Conservation (phyloP, 2,113 vertebrate species). For the Alligator sinensis region DNA sequence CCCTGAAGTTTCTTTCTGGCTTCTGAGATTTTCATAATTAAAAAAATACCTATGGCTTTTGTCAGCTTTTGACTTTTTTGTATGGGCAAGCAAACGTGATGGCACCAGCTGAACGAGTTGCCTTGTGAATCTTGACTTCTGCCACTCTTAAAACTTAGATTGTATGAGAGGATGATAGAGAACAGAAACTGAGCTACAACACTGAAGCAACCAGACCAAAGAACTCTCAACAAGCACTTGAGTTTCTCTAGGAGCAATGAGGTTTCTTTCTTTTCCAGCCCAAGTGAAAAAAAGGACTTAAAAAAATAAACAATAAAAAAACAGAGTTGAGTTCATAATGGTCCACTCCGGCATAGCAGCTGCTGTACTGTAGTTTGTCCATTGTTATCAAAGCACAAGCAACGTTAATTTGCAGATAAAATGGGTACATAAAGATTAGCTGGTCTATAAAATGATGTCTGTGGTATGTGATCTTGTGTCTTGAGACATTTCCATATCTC, state of each 20-base stretch:
- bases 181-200: slow-evolving; percentile 31
- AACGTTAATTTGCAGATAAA: neutral
- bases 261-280: neutral
- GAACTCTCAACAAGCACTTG: slow-evolving; percentile 44
- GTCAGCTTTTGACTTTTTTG: slow-evolving; percentile 42
- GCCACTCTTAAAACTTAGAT: slow-evolving; percentile 39
- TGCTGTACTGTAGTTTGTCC: neutral
- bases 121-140: slow-evolving; percentile 41
- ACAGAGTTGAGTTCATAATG: neutral
- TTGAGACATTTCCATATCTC: neutral
- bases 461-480: neutral
- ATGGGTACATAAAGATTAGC: neutral
- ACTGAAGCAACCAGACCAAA: slow-evolving; percentile 28
- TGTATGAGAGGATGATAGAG: slow-evolving; percentile 43
- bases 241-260: slow-evolving; percentile 60
- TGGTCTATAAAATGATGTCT: neutral
- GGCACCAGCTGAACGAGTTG: slow-evolving; percentile 46
- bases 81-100: slow-evolving; percentile 43
- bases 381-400: neutral
- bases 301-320: neutral
- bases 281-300: slow-evolving; percentile 43
- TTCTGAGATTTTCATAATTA: slow-evolving; percentile 42
- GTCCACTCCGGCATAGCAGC: neutral
- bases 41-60: slow-evolving; percentile 36
- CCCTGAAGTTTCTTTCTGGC: neutral